phyloP scores from a whole-genome alignment of 2,797 vertebrate genomes.

The Caiman crocodilus region DNA sequence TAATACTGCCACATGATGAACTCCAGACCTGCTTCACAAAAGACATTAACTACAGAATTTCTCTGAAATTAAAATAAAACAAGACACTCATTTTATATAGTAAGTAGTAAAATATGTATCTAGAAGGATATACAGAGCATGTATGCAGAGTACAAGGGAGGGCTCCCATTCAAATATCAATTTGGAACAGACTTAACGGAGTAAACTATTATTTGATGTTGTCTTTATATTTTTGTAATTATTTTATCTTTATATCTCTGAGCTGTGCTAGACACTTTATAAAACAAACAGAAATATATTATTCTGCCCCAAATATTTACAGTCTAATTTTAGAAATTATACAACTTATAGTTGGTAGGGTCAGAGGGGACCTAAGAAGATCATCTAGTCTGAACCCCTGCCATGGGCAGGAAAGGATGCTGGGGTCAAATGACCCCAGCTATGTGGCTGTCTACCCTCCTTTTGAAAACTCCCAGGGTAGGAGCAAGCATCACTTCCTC shows the following conservation, averaged over 20 bases:
- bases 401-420: no score
- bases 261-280: background rate
- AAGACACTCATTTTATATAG: background rate
- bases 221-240: background rate
- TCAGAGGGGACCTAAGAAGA: no score
- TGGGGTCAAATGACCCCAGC: no score
- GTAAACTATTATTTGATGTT: background rate
- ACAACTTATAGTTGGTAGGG: background rate
- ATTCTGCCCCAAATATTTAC: background rate
- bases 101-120: background rate
- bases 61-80: background rate
- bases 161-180: background rate
- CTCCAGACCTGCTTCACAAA: background rate
- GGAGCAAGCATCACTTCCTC: no score
- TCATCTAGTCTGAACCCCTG: no score
- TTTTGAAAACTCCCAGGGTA: no score
- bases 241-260: background rate
- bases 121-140: background rate
- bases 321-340: constrained; percentile 21
- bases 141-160: background rate
- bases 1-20: background rate
- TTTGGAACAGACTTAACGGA: background rate
- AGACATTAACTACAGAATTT: background rate
- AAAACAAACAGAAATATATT: background rate
- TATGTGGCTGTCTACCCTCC: no score